A percentile compares a stretch with the other conserved stretches of the same genome.
These are phyloP conservation scores for Cepphus grylle DNA, from an alignment of 2,113 vertebrate species.

Conservation along the genomic window DNA sequence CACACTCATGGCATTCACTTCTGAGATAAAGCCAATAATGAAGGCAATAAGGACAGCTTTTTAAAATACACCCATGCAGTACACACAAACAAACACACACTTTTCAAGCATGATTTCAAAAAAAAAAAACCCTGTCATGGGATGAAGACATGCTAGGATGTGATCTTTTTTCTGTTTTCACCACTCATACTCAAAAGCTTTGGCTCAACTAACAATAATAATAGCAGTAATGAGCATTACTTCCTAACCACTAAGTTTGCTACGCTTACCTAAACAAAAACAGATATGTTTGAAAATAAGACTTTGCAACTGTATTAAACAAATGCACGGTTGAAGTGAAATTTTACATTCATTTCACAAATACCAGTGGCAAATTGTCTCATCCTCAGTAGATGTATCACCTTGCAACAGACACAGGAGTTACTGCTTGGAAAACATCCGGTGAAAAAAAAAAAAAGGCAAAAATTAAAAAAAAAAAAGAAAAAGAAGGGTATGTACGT, in stretches of 20 bases:
- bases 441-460: background rate
- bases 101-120: background rate
- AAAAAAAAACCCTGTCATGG: background rate
- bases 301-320: background rate
- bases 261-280: conserved; percentile 1
- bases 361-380: background rate
- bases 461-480: background rate
- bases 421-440: background rate
- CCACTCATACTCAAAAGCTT: background rate
- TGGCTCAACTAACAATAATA: background rate
- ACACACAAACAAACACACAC: background rate
- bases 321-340: background rate
- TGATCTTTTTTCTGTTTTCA: conserved; percentile 3
- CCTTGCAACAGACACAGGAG: background rate
- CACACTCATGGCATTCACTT: background rate
- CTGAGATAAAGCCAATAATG: background rate
- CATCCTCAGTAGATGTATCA: background rate
- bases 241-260: background rate
- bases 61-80: background rate
- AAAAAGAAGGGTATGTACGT: background rate
- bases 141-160: background rate
- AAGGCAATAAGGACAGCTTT: background rate
- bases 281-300: conserved; percentile 10
- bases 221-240: background rate
- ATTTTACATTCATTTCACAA: background rate